phyloP scores from a whole-genome alignment of 2,888 invertebrate genomes.

The Himalopsyche anomala region DNA sequence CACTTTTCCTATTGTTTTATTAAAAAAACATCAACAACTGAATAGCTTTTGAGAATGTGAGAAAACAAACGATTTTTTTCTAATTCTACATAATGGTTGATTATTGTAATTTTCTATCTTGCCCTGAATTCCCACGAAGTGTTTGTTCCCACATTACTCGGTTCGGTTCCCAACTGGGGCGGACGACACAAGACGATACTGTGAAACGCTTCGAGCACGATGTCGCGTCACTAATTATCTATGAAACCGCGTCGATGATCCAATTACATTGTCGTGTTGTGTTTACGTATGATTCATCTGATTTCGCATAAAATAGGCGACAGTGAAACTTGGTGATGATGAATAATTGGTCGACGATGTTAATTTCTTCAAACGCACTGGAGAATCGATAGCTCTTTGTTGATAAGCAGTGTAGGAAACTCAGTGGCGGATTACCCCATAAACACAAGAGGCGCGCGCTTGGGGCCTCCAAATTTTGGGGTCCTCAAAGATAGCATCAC shows the following conservation, averaged over 20 bases:
- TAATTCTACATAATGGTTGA: neutral
- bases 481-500: no score
- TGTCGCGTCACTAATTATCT: neutral
- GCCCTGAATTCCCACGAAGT: neutral
- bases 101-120: conserved; percentile 18
- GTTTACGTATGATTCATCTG: no score
- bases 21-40: neutral
- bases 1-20: neutral
- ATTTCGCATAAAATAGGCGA: no score
- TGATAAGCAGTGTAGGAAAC: no score
- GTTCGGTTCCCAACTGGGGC: conserved; percentile 20
- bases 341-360: no score
- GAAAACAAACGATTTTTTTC: neutral
- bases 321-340: no score
- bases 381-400: no score
- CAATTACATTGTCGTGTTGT: neutral
- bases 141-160: conserved; percentile 11
- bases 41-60: neutral
- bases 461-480: no score
- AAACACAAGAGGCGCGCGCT: no score
- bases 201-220: neutral
- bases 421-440: no score
- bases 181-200: neutral
- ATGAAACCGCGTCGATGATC: conserved; percentile 16
- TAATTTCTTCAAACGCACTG: no score